Conservation (phyloP, 2,797 vertebrate genomes). For the Pantherophis vulpinus region DNA sequence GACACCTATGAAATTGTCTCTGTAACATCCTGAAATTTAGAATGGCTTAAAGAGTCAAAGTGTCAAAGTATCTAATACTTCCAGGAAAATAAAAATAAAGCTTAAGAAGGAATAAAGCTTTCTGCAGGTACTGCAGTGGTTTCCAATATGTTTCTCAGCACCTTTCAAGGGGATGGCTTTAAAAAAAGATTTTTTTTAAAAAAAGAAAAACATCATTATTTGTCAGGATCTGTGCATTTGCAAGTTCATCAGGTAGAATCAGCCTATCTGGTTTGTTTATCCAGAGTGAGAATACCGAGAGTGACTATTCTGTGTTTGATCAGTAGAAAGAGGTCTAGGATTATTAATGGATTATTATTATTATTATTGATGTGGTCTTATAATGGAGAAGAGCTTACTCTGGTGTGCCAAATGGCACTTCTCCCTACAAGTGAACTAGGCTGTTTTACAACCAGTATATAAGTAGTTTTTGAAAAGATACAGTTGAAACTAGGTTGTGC, state of each 20-base stretch:
- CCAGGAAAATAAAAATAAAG: not conserved
- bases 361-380: not conserved
- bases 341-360: not conserved
- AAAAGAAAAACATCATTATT: not conserved
- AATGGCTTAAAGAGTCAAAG: not conserved
- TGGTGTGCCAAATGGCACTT: not conserved
- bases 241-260: not conserved
- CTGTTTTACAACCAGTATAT: not conserved
- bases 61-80: not conserved
- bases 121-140: not conserved
- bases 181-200: not conserved
- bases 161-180: not conserved
- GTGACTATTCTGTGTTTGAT: not conserved
- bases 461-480: not conserved
- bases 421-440: not conserved
- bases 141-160: not conserved
- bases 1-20: not conserved
- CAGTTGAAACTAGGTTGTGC: not conserved
- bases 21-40: not conserved
- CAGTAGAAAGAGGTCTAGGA: not conserved
- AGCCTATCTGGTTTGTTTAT: not conserved
- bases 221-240: not conserved
- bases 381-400: not conserved
- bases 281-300: not conserved
- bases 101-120: not conserved